Evolutionary conservation across 2,113 vertebrate genomes (phyloP).

Genomic region (Scortum barcoo): DNA sequence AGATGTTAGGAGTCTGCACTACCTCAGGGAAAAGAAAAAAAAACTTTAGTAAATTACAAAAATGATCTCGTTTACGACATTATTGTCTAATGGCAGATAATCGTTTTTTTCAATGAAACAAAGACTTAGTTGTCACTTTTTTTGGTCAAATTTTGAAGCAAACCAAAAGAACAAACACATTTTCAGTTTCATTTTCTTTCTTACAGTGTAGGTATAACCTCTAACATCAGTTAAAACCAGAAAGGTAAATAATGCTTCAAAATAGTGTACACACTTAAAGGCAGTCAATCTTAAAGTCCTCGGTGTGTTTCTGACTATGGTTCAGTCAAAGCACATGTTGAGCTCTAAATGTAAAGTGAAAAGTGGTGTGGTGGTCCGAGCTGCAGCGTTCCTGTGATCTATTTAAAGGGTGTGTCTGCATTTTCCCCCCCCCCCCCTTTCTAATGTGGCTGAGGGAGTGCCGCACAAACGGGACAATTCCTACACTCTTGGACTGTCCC

Average conservation of each 20-base stretch:
- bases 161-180: not conserved
- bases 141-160: not conserved
- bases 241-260: conserved; percentile 14
- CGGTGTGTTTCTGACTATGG: not conserved
- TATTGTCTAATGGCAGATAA: not conserved
- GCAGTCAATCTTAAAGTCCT: not conserved
- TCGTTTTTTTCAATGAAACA: not conserved
- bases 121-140: not conserved
- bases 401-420: conserved; percentile 60
- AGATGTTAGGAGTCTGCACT: not conserved
- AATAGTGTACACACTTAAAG: not conserved
- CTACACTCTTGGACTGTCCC: conserved; percentile 50
- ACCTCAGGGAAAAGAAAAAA: conserved; percentile 1
- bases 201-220: not conserved
- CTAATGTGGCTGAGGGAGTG: conserved; percentile 74
- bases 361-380: conserved; percentile 30
- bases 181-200: not conserved
- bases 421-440: conserved; percentile 37
- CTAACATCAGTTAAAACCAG: not conserved
- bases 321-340: not conserved
- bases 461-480: conserved; percentile 66
- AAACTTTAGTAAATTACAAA: not conserved
- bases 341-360: conserved; percentile 30
- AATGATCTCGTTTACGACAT: not conserved
- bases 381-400: conserved; percentile 55